phyloP scores from a whole-genome alignment of 2,113 vertebrate species.

The Pleuronectes platessa region DNA sequence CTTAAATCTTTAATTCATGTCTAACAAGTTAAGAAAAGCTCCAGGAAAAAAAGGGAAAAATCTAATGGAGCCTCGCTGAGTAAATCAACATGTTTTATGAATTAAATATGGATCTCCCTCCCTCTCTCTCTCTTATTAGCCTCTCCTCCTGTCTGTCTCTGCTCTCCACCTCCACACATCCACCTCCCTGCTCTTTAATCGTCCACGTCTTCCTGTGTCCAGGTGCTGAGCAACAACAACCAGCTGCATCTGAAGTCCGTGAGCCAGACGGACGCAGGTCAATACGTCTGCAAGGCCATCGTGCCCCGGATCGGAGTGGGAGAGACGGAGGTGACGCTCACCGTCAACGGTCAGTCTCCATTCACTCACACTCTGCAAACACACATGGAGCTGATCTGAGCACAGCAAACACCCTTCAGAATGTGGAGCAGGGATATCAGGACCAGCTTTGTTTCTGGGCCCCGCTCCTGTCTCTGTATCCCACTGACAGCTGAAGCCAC shows the following conservation, averaged over 20 bases:
- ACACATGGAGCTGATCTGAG: not conserved
- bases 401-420: too few relatives aligned
- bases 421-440: too few relatives aligned
- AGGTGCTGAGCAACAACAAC: conserved; percentile 98
- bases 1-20: conserved; percentile 75
- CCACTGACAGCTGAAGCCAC: not conserved
- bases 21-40: conserved; percentile 68
- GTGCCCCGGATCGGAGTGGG: conserved; percentile 95
- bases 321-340: conserved; percentile 91
- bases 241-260: conserved; percentile 93
- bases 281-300: conserved; percentile 96
- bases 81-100: conserved; percentile 80
- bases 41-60: conserved; percentile 50
- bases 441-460: not conserved
- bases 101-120: conserved; percentile 71
- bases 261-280: conserved; percentile 90
- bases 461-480: not conserved
- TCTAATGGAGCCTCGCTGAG: conserved; percentile 66
- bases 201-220: conserved; percentile 41
- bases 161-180: conserved; percentile 10
- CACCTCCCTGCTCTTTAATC: not conserved
- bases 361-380: not conserved
- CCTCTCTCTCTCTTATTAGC: conserved; percentile 36
- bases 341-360: conserved; percentile 88
- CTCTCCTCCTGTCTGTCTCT: conserved; percentile 47